These are phyloP conservation scores for Hydrotaea diabolus DNA, from an alignment of 2,888 invertebrate species.

Conservation along the genomic window DNA sequence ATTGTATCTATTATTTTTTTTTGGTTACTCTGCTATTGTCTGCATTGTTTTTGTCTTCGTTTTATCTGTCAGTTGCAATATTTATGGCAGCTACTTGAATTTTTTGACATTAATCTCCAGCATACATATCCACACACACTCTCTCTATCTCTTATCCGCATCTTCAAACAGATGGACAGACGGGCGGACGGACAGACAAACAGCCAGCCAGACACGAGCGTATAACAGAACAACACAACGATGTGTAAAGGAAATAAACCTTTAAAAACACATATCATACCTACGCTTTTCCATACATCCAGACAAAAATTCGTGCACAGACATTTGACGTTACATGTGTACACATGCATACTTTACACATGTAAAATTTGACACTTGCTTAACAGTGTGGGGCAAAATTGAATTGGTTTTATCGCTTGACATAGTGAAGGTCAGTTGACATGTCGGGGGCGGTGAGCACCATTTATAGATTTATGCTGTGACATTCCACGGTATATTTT, in stretches of 20 bases:
- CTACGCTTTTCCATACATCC: constrained; percentile 21
- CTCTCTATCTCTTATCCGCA: background rate
- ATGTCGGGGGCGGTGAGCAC: background rate
- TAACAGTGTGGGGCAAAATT: constrained; percentile 2
- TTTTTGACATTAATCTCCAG: constrained; percentile 66
- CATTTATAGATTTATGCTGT: background rate
- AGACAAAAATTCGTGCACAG: background rate
- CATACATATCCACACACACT: constrained; percentile 40
- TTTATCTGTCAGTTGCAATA: constrained; percentile 61
- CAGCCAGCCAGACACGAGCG: constrained; percentile 4
- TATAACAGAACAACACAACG: background rate
- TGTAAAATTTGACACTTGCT: constrained; percentile 25
- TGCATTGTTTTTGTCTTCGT: constrained; percentile 41
- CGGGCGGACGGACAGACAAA: too few relatives aligned
- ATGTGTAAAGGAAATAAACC: background rate
- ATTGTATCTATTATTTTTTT: constrained; percentile 30
- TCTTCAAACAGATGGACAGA: too few relatives aligned
- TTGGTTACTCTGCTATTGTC: constrained; percentile 23
- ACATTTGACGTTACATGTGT: background rate
- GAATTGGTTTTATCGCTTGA: background rate
- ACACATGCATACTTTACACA: background rate
- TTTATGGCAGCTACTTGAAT: constrained; percentile 66
- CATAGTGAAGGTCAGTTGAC: background rate
- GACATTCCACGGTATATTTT: background rate
- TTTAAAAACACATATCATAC: constrained; percentile 20